Conservation (phyloP, 2,113 vertebrate genomes). For the Riparia riparia region DNA sequence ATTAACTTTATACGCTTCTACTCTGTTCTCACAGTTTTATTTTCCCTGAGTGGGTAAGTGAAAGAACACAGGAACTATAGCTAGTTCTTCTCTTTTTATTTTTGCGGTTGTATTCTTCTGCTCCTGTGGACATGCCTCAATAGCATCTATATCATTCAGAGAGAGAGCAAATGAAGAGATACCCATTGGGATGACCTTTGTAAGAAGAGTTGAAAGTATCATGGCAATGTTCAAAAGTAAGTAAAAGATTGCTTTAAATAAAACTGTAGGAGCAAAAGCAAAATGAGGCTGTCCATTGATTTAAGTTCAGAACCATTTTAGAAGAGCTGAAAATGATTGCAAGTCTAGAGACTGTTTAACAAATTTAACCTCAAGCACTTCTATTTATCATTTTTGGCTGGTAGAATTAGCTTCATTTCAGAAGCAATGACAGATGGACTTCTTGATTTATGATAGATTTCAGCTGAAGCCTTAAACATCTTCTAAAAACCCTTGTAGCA, state of each 20-base stretch:
- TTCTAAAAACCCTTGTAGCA: constrained; percentile 11
- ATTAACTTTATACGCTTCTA: neutral
- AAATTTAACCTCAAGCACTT: constrained; percentile 49
- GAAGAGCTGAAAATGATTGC: neutral
- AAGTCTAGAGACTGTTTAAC: constrained; percentile 35
- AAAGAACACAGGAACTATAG: neutral
- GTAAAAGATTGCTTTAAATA: neutral
- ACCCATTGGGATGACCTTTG: neutral
- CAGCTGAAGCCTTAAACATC: constrained; percentile 9
- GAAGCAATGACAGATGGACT: constrained; percentile 26
- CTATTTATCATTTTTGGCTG: constrained; percentile 55
- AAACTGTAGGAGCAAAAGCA: neutral
- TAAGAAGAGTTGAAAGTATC: neutral
- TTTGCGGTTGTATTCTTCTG: neutral
- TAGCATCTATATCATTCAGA: neutral
- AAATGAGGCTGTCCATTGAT: neutral
- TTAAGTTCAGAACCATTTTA: constrained; percentile 11
- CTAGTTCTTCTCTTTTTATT: neutral
- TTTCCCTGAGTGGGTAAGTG: neutral
- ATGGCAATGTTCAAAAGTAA: neutral
- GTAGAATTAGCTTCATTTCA: constrained; percentile 54
- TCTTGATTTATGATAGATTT: constrained; percentile 62
- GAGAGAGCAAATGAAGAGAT: neutral
- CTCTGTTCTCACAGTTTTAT: neutral
- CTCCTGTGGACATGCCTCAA: neutral